Evolutionary conservation across 2,888 invertebrate species (phyloP), one percentile per base, ranked within the genome.

Genomic region (Eilema depressum): DNA sequence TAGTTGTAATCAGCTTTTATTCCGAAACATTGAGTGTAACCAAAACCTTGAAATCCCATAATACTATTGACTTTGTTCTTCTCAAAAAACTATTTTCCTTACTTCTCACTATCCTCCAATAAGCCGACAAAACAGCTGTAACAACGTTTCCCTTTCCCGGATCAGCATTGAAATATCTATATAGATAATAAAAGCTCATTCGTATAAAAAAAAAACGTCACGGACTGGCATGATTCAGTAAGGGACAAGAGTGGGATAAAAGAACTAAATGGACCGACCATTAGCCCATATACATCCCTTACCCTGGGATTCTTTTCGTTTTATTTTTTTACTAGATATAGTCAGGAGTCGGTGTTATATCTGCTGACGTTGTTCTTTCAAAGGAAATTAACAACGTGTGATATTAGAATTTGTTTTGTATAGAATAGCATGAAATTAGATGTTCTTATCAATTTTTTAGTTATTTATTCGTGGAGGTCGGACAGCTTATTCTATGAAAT

Each of bases 261-360:
- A 88, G 81, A 82, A 86, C 83, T 85, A 86, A 91, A 91, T 89
- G 88, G 87, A 85, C 83, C 84, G 82, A 82, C 88, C 91, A 91
- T 91, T 91, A 91, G 87, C 78, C 83, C 79, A 75, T 82, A 41
- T 41, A 41, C 41, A 83, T 84, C 85, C 87, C 53, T 53, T 53
- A 53, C 53, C n/a, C 83, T 86, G 83, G 81, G 30, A 53, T 81
- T 69, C 77, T 74, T 75, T 71, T 71, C 71, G 76, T 80, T 82
- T 82, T 70, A 73, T 81, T 81, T 80, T 12, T 72, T 73, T 77
- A 71, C 76, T 74, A 66, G 71, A 60, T 57, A 20, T 53, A n/a
- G 53, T n/a, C 53, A 59, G 60, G 26, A 47, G 4, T 33, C 12
- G 8, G 8, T 12, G 11, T 2, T 11, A 56, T n/a, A 56, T 17